Evolutionary conservation across 2,888 invertebrate genomes (phyloP).

Genomic region (Rhagonycha lutea): DNA sequence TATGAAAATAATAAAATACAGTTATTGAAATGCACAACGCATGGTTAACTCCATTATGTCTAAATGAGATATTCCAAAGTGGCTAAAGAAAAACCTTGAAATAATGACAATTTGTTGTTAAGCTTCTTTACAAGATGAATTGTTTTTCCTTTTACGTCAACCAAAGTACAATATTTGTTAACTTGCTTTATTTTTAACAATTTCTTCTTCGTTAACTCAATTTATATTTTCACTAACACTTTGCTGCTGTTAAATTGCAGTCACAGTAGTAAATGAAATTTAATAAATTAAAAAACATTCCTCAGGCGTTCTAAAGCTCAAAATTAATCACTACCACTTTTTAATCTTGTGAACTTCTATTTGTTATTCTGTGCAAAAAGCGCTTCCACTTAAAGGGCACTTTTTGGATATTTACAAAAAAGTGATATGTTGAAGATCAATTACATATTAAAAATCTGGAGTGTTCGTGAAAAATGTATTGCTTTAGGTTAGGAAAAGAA

Average conservation of each 20-base stretch:
- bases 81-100: not conserved
- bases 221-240: not conserved
- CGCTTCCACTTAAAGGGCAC: not conserved
- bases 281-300: not conserved
- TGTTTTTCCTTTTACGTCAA: not conserved
- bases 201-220: not conserved
- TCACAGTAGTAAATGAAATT: not conserved
- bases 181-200: not conserved
- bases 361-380: not conserved
- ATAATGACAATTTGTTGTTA: not conserved
- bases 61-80: not conserved
- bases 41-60: not conserved
- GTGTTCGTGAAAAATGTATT: not conserved
- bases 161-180: not conserved
- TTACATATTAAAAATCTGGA: too few relatives aligned
- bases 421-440: not conserved
- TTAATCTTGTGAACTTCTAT: not conserved
- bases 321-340: not conserved
- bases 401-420: not conserved
- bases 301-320: not conserved
- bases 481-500: not conserved
- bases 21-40: not conserved
- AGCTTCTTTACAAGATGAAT: not conserved
- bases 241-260: not conserved
- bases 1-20: not conserved